Percentiles rank a stretch among this genome's conserved stretches.
phyloP scores from a whole-genome alignment of 30 jellyfish, hydroid and myxozoan genomes.

The Haliclystus octoradiatus region DNA sequence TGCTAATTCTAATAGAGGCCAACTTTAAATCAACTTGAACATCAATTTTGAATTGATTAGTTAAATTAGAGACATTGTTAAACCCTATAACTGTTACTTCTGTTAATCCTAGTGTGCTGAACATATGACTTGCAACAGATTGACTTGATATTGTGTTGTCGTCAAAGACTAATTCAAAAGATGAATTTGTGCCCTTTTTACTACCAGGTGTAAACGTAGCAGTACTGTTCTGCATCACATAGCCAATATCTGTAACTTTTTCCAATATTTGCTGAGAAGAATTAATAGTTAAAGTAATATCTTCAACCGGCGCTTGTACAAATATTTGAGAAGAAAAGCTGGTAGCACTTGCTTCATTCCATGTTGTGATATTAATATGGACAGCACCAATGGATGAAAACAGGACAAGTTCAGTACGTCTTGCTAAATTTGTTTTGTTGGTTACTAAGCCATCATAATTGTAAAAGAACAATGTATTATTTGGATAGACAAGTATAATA shows the following conservation, averaged over 20 bases:
- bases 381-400: neutral
- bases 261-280: too few species aligned
- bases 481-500: neutral
- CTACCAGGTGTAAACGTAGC: neutral
- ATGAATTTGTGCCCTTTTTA: neutral
- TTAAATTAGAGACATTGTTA: neutral
- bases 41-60: neutral
- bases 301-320: neutral
- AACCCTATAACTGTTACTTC: neutral
- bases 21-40: neutral
- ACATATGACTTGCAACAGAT: too few species aligned
- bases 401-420: neutral
- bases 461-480: neutral
- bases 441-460: neutral
- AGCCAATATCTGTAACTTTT: neutral
- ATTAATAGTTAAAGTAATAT: too few species aligned
- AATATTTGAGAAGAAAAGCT: neutral
- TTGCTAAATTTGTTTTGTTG: neutral
- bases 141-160: neutral
- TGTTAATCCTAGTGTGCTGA: neutral
- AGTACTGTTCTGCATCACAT: neutral
- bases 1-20: neutral
- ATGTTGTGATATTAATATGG: neutral
- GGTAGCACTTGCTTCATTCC: neutral
- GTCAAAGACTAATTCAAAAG: neutral